Evolutionary conservation across 2,888 invertebrate genomes (phyloP).

Genomic region (Troides oblongomaculatus): DNA sequence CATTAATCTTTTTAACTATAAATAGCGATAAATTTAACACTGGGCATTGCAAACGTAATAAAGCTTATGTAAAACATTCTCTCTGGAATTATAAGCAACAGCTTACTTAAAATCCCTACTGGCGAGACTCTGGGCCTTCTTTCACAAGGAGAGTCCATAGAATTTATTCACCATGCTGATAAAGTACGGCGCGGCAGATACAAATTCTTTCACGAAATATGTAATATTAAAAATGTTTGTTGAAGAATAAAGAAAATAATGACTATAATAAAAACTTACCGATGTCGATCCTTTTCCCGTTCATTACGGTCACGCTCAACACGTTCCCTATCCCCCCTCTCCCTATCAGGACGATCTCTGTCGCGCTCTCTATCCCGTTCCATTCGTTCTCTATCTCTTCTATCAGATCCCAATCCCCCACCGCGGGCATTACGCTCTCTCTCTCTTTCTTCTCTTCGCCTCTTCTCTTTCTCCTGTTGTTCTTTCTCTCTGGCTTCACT

Average conservation of each 20-base stretch:
- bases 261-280: constrained; percentile 35
- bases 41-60: not conserved
- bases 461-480: constrained; percentile 79
- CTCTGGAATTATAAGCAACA: too few species aligned
- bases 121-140: too few species aligned
- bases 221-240: not conserved
- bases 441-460: constrained; percentile 70
- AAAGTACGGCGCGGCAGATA: too few species aligned
- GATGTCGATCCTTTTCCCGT: constrained; percentile 42
- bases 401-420: constrained; percentile 64
- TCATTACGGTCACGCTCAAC: constrained; percentile 36
- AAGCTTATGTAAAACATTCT: too few species aligned
- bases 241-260: not conserved
- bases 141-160: too few species aligned
- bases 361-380: constrained; percentile 68
- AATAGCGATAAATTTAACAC: not conserved
- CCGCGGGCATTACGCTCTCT: constrained; percentile 58
- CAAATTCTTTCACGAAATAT: too few species aligned
- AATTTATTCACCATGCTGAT: too few species aligned
- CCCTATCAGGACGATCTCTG: constrained; percentile 46
- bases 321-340: constrained; percentile 38
- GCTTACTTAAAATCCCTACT: too few species aligned
- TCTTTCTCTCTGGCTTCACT: constrained; percentile 81
- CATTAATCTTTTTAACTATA: not conserved
- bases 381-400: constrained; percentile 69